Base-by-base conservation (phyloP, 1,140 invertebrate genomes). In the Macrocentrus cingulum region DNA sequence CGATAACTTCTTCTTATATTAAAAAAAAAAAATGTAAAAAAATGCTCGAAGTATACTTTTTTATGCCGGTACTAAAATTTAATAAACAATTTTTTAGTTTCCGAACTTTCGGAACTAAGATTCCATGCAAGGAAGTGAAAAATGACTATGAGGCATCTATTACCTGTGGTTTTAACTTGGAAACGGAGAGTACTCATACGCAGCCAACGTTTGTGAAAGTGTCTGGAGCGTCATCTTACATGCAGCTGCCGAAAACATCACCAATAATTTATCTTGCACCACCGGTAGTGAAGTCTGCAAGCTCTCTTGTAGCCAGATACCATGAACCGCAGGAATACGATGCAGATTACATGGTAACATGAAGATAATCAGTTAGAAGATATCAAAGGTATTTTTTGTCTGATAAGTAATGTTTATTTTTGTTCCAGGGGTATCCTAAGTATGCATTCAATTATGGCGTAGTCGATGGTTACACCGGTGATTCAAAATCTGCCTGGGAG, bases 361-460 rank as follows among this genome's bases (percentile, higher is more conserved):
- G n/a, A n/a, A n/a, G n/a, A n/a, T n/a, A n/a, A n/a, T n/a, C n/a
- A n/a, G n/a, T n/a, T n/a, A n/a, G n/a, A n/a, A n/a, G n/a, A n/a
- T n/a, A n/a, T n/a, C n/a, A n/a, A n/a, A n/a, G n/a, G n/a, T n/a
- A n/a, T n/a, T n/a, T n/a, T n/a, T n/a, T n/a, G 15, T 45, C 22
- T 19, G n/a, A 13, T 48, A 53, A 39, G 41, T 44, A 22, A 56
- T 46, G 6, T 15, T 20, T 57, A 19, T 55, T 59, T 11, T 32
- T 51, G 18, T 42, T 48, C 7, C 49, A 83, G 81, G 70, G 76
- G 25, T 80, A 83, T 60, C 80, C 80, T 19, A 81, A 72, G 52
- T 84, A 84, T 61, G 80, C 81, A 2, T 84, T 79, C 61, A 82
- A 83, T 53, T 84, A 84, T 62, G 83, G 82, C 36, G 83, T 84